Evolutionary conservation across 2,797 vertebrate species (phyloP), one percentile per base, ranked within the genome.

Genomic region (Sandelia bainsii): DNA sequence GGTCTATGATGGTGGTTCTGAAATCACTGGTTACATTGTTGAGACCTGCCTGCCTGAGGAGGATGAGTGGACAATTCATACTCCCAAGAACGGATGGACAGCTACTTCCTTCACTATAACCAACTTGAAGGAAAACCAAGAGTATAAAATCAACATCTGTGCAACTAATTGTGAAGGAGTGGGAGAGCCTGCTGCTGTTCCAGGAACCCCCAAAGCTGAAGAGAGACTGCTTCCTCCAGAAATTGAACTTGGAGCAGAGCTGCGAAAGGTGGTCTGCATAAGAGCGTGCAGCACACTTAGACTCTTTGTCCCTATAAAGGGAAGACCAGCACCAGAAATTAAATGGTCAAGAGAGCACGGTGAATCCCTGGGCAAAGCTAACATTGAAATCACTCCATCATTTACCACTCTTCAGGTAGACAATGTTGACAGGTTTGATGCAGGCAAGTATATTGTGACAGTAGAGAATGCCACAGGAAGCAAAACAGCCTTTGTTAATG

Each of bases 21-120:
- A 99, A 91, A 98, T 99, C 88, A 98, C 96, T 72, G 98, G 98
- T 56, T 99, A 99, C 75, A 93, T 97, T 94, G 97, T 99, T 71
- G 98, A 99, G 89, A 99, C 96, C 13, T 96, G 97, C 75, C 90
- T 96, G 39, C 97, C 97, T 65, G 97, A 99, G 60, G 98, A 99
- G 91, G 98, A 99, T 72, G 98, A 99, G 76, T 99, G 98, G 98
- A 95, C 96, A 91, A 94, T 98, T 87, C 96, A 96, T 79, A 97
- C 97, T 84, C 97, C 98, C 70, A 95, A 92, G 80, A 86, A 87
- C 77, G 98, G 98, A 59, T 94, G 98, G 83, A 97, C 95, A 80
- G 96, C 96, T 58, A 99, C 97, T 49, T 98, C 96, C 37, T 99
- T 97, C 81, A 99, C 96, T 34, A 97, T 99, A 81, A 98, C 95